phyloP scores from a whole-genome alignment of 2,113 vertebrate genomes.

The Telmatochromis sp. region DNA sequence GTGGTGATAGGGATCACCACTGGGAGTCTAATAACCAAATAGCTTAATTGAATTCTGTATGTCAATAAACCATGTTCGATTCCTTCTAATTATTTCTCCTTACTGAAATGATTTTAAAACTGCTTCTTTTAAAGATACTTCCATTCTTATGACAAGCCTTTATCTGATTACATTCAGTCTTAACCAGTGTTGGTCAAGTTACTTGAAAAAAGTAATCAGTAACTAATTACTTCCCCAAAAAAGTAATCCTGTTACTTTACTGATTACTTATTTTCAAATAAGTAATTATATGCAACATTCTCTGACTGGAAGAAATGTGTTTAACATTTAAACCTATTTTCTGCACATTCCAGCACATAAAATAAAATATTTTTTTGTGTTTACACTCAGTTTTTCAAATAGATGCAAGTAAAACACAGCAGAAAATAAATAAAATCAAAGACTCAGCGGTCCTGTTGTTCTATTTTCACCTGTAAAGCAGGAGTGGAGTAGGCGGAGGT shows the following conservation, averaged over 20 bases:
- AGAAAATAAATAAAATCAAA: neutral
- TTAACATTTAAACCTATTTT: neutral
- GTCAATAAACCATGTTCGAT: neutral
- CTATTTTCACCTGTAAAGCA: neutral
- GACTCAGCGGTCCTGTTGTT: neutral
- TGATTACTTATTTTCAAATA: neutral
- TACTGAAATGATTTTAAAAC: neutral
- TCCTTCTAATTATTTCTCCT: neutral
- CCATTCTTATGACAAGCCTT: neutral
- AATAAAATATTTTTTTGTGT: neutral
- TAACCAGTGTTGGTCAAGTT: neutral
- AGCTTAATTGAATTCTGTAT: neutral
- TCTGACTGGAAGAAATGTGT: fast-evolving
- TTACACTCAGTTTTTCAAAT: neutral
- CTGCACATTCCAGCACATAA: neutral
- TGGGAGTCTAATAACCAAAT: neutral
- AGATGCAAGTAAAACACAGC: neutral
- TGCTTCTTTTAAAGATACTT: neutral
- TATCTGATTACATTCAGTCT: neutral
- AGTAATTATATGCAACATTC: neutral
- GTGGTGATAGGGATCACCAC: neutral
- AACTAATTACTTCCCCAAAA: neutral
- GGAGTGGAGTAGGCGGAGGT: fast-evolving
- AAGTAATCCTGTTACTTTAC: neutral
- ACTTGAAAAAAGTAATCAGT: neutral